A percentile compares a stretch with the other conserved stretches of the same genome.
These are phyloP conservation scores for Serranus cabrilla DNA, from an alignment of 2,797 vertebrate species.

Conservation along the genomic window DNA sequence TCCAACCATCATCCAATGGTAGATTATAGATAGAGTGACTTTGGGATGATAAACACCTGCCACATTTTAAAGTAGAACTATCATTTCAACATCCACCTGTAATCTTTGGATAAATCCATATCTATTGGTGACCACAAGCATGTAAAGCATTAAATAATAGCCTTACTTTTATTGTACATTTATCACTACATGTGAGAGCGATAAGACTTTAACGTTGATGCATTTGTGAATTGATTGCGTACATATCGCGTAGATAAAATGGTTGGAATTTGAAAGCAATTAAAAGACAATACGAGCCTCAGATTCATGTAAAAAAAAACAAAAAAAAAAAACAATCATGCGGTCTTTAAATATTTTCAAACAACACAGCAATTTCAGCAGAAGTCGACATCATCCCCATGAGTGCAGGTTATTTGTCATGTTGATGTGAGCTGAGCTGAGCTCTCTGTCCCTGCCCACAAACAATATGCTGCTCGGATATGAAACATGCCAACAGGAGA, in stretches of 20 bases:
- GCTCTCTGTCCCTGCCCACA: constrained; percentile 17
- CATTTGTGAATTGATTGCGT: neutral
- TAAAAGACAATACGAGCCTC: neutral
- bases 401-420: constrained; percentile 24
- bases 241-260: neutral
- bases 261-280: neutral
- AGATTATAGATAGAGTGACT: neutral
- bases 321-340: neutral
- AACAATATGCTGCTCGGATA: constrained; percentile 20
- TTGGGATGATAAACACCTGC: no score
- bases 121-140: neutral
- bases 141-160: neutral
- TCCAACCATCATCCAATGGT: neutral
- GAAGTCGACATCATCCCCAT: neutral
- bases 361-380: neutral
- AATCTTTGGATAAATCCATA: neutral
- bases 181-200: neutral
- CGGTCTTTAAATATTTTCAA: neutral
- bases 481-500: constrained; percentile 15
- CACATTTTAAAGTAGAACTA: no score
- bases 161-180: neutral
- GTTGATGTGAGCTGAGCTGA: constrained; percentile 11
- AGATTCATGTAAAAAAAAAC: neutral
- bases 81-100: neutral
- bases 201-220: neutral